These are phyloP conservation scores for Ciconia maguari DNA, from an alignment of 2,113 vertebrate genomes.

Conservation along the genomic window DNA sequence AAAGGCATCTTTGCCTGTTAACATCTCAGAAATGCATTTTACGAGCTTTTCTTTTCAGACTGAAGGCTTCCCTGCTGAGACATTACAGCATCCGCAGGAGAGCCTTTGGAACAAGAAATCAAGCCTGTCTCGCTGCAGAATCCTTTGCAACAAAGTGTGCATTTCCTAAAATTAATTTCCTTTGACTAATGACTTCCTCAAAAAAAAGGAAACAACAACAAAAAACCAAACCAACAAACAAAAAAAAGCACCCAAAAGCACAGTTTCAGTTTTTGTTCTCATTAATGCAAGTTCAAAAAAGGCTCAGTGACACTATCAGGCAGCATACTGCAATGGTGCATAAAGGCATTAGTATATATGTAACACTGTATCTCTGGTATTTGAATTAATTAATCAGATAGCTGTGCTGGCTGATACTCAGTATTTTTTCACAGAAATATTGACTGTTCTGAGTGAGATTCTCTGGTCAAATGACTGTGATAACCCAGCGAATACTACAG, in stretches of 20 bases:
- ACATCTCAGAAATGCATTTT: not conserved
- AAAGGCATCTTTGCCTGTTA: not conserved
- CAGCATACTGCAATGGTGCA: not conserved
- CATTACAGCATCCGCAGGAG: not conserved
- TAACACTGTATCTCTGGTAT: not conserved
- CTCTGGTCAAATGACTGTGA: not conserved
- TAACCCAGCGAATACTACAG: not conserved
- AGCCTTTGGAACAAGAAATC: not conserved
- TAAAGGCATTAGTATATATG: not conserved
- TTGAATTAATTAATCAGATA: not conserved
- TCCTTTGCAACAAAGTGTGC: not conserved
- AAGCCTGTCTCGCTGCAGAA: not conserved
- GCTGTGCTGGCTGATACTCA: not conserved
- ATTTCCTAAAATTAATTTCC: not conserved
- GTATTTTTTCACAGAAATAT: not conserved
- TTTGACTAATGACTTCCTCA: not conserved
- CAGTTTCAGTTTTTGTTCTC: not conserved
- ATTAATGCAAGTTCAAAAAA: not conserved
- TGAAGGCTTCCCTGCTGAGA: not conserved
- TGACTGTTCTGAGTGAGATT: not conserved
- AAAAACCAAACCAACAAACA: not conserved
- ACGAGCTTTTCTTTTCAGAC: not conserved
- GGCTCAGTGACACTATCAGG: not conserved
- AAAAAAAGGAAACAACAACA: not conserved
- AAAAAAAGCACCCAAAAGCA: rapidly evolving